phyloP scores from a whole-genome alignment of 2,113 vertebrate genomes.

The mouse (Mus musculus) region GRCm39 chr3:80086001-80086500 shows the following conservation, averaged over 20 bases:
- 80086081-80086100: background rate
- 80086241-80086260: background rate
- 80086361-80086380: no score
- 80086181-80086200: no score
- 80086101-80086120: background rate
- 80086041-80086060: background rate
- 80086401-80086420: background rate
- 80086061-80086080: background rate
- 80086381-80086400: background rate
- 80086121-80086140: background rate
- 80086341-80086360: background rate
- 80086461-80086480: background rate
- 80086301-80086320: background rate
- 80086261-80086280: background rate
- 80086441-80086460: background rate
- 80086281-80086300: background rate
- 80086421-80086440: background rate
- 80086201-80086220: background rate
- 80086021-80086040: background rate
- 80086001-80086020: background rate
- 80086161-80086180: background rate
- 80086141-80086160: background rate
- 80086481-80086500: background rate
- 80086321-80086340: background rate
- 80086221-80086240: background rate